Evolutionary conservation across 2,797 vertebrate genomes (phyloP).

Genomic region (Betta splendens): DNA sequence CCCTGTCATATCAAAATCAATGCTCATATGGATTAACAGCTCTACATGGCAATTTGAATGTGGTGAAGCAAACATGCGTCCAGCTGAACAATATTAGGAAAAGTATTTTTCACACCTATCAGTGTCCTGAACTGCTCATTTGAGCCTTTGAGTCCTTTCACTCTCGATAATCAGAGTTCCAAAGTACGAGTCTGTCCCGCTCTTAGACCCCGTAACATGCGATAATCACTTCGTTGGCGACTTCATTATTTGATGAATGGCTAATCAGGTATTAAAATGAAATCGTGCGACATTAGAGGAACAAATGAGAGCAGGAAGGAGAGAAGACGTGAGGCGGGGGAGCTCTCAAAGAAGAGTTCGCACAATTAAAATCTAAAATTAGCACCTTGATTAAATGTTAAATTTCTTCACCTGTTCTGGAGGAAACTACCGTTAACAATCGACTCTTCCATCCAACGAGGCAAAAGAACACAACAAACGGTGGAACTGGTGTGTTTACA

Average conservation of each 20-base stretch:
- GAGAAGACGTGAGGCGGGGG: slow-evolving; percentile 61
- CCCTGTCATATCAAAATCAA: too few relatives aligned
- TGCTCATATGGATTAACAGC: too few relatives aligned
- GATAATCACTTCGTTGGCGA: slow-evolving; percentile 52
- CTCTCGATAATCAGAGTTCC: slow-evolving; percentile 46
- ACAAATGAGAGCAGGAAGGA: slow-evolving; percentile 82
- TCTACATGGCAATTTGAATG: too few relatives aligned
- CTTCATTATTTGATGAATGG: slow-evolving; percentile 80
- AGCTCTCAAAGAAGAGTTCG: slow-evolving; percentile 70
- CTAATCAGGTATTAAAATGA: slow-evolving; percentile 86
- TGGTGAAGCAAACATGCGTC: not conserved
- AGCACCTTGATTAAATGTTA: slow-evolving; percentile 84
- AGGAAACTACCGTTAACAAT: slow-evolving; percentile 67
- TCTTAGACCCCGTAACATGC: slow-evolving; percentile 26
- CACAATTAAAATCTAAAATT: slow-evolving; percentile 83
- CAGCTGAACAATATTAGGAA: not conserved
- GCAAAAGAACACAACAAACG: slow-evolving; percentile 4
- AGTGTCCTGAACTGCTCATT: not conserved
- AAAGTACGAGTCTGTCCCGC: slow-evolving; percentile 22
- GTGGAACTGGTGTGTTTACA: not conserved
- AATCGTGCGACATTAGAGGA: slow-evolving; percentile 73
- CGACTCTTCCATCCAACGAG: slow-evolving; percentile 49
- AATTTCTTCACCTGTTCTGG: slow-evolving; percentile 78
- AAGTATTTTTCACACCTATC: slow-evolving; percentile 1
- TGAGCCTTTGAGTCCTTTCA: not conserved